phyloP scores from a whole-genome alignment of 2,113 vertebrate species.

The Todiramphus saurophagus region DNA sequence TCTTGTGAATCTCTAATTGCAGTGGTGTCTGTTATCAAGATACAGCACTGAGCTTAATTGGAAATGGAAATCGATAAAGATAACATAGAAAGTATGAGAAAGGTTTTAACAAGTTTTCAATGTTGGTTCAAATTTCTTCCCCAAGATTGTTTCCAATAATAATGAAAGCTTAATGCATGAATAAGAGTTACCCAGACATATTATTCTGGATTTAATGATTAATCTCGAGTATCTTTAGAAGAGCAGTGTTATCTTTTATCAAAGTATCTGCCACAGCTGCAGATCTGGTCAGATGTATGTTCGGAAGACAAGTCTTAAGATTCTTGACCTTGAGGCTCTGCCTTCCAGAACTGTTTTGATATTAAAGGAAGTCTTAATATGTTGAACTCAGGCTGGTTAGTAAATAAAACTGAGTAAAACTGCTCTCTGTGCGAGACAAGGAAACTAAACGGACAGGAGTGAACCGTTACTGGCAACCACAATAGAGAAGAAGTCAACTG shows the following conservation, averaged over 20 bases:
- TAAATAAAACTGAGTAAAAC: background rate
- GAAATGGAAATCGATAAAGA: conserved; percentile 23
- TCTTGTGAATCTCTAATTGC: background rate
- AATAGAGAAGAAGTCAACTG: rapidly evolving
- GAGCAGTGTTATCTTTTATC: background rate
- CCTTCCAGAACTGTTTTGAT: background rate
- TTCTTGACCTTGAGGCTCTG: background rate
- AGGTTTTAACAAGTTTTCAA: background rate
- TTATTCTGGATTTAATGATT: background rate
- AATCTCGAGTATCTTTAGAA: background rate
- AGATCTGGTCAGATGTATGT: background rate
- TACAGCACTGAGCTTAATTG: conserved; percentile 18
- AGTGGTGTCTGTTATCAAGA: background rate
- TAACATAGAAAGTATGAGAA: background rate
- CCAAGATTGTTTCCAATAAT: conserved; percentile 12
- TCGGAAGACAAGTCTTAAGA: background rate
- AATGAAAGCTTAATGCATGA: conserved; percentile 24
- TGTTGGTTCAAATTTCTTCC: conserved; percentile 28
- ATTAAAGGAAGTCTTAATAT: background rate
- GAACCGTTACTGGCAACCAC: background rate
- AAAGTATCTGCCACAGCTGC: background rate
- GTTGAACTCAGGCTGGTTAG: background rate
- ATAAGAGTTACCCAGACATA: background rate
- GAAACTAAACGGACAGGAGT: rapidly evolving
- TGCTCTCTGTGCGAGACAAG: background rate